phyloP scores from a whole-genome alignment of 1,140 invertebrate species.

The Brachionus calyciflorus region DNA sequence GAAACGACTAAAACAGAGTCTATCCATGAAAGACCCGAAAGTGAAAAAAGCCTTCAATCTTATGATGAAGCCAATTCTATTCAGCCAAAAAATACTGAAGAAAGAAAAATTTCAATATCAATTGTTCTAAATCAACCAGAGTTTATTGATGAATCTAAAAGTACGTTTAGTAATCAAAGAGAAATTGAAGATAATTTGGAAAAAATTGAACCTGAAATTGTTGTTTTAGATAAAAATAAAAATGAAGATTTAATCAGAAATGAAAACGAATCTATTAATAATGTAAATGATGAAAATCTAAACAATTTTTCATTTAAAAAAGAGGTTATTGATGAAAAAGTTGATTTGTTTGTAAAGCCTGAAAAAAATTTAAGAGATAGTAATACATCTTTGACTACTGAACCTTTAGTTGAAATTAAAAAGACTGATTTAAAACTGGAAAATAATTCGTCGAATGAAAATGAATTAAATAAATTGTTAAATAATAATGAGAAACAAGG shows the following conservation, averaged over 20 bases:
- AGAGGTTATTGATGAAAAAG: neutral
- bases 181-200: neutral
- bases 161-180: neutral
- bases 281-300: neutral
- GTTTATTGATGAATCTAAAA: neutral
- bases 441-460: too few relatives aligned
- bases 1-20: too few relatives aligned
- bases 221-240: neutral
- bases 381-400: too few relatives aligned
- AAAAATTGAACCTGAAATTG: neutral
- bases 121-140: constrained; percentile 5
- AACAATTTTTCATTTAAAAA: too few relatives aligned
- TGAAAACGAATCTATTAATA: neutral
- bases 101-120: constrained; percentile 4
- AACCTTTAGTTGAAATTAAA: too few relatives aligned
- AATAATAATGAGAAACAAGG: neutral
- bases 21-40: too few relatives aligned
- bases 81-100: neutral
- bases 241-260: neutral
- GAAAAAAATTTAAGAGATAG: neutral
- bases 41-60: too few relatives aligned
- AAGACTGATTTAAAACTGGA: too few relatives aligned
- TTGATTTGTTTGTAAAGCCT: neutral
- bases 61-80: too few relatives aligned
- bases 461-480: too few relatives aligned